phyloP scores from a whole-genome alignment of 2,888 invertebrate genomes.

The Lasioglossum morio region DNA sequence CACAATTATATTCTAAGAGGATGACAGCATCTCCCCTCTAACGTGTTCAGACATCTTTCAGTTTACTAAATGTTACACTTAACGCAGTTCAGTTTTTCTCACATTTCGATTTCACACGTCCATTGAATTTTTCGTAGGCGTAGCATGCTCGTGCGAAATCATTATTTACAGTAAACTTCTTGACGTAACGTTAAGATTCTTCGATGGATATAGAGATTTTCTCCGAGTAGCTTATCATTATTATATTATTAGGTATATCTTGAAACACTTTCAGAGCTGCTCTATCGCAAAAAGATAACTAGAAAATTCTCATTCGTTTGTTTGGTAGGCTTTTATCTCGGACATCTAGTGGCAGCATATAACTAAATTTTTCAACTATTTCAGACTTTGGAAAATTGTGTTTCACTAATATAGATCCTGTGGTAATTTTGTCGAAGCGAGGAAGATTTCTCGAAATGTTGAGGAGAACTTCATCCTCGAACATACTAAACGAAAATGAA shows the following conservation, averaged over 20 bases:
- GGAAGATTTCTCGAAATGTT: background rate
- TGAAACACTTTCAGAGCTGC: background rate
- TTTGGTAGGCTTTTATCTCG: constrained; percentile 17
- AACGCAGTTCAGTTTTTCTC: constrained; percentile 12
- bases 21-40: constrained; percentile 30
- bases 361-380: constrained; percentile 28
- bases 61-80: constrained; percentile 28
- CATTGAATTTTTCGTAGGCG: constrained; percentile 29
- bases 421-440: background rate
- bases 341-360: constrained; percentile 28
- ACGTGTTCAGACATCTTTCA: background rate
- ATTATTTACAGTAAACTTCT: constrained; percentile 14
- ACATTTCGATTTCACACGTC: constrained; percentile 9
- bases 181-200: constrained; percentile 26
- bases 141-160: constrained; percentile 30
- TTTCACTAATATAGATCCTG: constrained; percentile 16
- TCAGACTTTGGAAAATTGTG: constrained; percentile 28
- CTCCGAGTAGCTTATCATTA: constrained; percentile 8
- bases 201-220: constrained; percentile 15
- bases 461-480: background rate
- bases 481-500: constrained; percentile 1
- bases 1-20: constrained; percentile 23
- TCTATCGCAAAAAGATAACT: constrained; percentile 15
- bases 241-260: too few species aligned
- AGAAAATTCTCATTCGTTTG: constrained; percentile 19